These are phyloP conservation scores for Ancistrus triradiatus DNA, from an alignment of 2,113 vertebrate genomes.

Conservation along the genomic window DNA sequence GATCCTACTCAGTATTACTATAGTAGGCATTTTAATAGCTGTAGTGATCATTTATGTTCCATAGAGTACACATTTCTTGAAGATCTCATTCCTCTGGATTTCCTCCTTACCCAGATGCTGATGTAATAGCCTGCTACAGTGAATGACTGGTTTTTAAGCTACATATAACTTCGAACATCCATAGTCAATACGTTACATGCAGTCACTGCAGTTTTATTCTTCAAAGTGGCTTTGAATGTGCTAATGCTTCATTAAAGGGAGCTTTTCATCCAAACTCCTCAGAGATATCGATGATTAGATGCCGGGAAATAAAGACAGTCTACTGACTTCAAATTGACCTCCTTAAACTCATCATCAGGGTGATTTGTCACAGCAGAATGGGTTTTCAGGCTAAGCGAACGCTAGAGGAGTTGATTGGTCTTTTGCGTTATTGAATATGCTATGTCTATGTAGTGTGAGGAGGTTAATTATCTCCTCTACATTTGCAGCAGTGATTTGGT, in stretches of 20 bases:
- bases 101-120: too few relatives aligned
- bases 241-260: conserved; percentile 25
- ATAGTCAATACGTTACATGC: conserved; percentile 8
- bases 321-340: conserved; percentile 16
- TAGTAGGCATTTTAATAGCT: too few relatives aligned
- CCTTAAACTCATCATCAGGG: conserved; percentile 30
- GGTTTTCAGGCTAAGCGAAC: conserved; percentile 9
- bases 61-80: too few relatives aligned
- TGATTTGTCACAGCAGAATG: conserved; percentile 33
- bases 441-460: conserved; percentile 34
- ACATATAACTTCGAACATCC: neutral
- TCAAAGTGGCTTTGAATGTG: conserved; percentile 21
- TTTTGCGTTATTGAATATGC: conserved; percentile 32
- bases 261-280: conserved; percentile 21
- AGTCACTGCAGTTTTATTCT: conserved; percentile 3
- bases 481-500: conserved; percentile 21
- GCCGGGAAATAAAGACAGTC: conserved; percentile 16
- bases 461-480: conserved; percentile 38
- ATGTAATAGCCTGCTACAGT: too few relatives aligned
- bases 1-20: too few relatives aligned
- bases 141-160: too few relatives aligned
- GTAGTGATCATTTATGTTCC: too few relatives aligned
- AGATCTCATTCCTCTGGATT: too few relatives aligned
- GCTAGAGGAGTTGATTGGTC: conserved; percentile 27
- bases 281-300: conserved; percentile 20